Evolutionary conservation across 2,888 invertebrate species (phyloP).

Genomic region (Tetragonisca angustula): DNA sequence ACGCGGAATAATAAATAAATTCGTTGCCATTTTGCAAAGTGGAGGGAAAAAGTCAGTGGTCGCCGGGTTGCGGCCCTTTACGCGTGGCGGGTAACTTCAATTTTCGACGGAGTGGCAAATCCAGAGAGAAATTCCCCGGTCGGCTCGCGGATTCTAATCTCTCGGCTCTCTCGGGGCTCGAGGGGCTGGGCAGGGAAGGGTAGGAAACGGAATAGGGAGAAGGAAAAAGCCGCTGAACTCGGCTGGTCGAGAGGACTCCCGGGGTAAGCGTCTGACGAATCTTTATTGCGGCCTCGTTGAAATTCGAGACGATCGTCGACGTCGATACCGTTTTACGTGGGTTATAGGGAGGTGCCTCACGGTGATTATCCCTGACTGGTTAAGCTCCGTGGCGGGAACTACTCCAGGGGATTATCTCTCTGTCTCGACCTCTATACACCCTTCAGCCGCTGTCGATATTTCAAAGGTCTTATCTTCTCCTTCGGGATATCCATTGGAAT

Average conservation of each 20-base stretch:
- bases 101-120: slow-evolving; percentile 26
- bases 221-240: slow-evolving; percentile 52
- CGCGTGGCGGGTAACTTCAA: slow-evolving; percentile 23
- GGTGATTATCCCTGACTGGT: slow-evolving; percentile 81
- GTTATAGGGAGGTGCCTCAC: slow-evolving; percentile 74
- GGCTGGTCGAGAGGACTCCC: slow-evolving; percentile 41
- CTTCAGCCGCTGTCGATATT: slow-evolving; percentile 80
- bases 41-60: neutral
- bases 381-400: slow-evolving; percentile 77
- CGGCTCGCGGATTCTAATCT: slow-evolving; percentile 51
- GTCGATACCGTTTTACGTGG: slow-evolving; percentile 76
- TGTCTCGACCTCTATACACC: slow-evolving; percentile 75
- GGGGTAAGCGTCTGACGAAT: slow-evolving; percentile 61
- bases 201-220: slow-evolving; percentile 13
- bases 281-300: slow-evolving; percentile 73
- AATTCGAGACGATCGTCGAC: slow-evolving; percentile 73
- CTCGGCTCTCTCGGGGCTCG: neutral
- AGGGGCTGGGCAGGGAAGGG: neutral
- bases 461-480: slow-evolving; percentile 81
- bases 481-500: slow-evolving; percentile 75
- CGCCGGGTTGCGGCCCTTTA: neutral
- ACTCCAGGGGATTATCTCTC: slow-evolving; percentile 79
- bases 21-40: neutral
- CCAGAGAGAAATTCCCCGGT: slow-evolving; percentile 18
- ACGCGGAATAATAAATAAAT: neutral